phyloP scores from a whole-genome alignment of 2,888 invertebrate species.

The Dryococelus australis region DNA sequence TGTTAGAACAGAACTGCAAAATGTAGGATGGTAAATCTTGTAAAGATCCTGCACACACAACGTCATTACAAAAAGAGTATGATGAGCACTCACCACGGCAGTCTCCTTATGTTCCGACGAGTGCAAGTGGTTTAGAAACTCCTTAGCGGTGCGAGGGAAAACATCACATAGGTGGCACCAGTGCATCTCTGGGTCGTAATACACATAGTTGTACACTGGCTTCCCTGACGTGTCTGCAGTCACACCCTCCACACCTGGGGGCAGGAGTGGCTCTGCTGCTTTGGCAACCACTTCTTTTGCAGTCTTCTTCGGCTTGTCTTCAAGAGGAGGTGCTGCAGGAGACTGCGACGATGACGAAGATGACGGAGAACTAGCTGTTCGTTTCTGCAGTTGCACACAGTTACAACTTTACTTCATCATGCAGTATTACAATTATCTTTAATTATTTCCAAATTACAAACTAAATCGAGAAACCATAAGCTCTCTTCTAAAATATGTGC shows the following conservation, averaged over 20 bases:
- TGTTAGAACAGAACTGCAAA: too few species aligned
- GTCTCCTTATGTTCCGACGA: constrained; percentile 74
- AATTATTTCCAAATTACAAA: background rate
- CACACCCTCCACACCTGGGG: constrained; percentile 45
- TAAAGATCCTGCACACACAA: too few species aligned
- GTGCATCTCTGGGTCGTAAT: constrained; percentile 89
- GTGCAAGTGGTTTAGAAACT: constrained; percentile 85
- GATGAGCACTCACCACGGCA: background rate
- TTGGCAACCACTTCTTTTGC: constrained; percentile 13
- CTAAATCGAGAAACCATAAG: background rate
- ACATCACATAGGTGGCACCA: constrained; percentile 89
- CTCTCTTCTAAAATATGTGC: background rate
- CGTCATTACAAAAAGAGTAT: too few species aligned
- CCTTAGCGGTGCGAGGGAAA: constrained; percentile 86
- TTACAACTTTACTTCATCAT: background rate
- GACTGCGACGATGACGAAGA: background rate
- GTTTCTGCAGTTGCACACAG: background rate
- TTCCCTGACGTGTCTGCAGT: constrained; percentile 56
- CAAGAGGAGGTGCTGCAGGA: constrained; percentile 20
- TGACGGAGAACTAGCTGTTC: constrained; percentile 30
- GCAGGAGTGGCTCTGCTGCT: constrained; percentile 19
- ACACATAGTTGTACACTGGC: constrained; percentile 70
- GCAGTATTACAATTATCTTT: background rate
- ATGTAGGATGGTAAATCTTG: too few species aligned
- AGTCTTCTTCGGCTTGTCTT: background rate